A percentile compares a stretch with the other conserved stretches of the same genome.
Conservation (phyloP, 2,113 vertebrate species). For the Epinephelus moara region DNA sequence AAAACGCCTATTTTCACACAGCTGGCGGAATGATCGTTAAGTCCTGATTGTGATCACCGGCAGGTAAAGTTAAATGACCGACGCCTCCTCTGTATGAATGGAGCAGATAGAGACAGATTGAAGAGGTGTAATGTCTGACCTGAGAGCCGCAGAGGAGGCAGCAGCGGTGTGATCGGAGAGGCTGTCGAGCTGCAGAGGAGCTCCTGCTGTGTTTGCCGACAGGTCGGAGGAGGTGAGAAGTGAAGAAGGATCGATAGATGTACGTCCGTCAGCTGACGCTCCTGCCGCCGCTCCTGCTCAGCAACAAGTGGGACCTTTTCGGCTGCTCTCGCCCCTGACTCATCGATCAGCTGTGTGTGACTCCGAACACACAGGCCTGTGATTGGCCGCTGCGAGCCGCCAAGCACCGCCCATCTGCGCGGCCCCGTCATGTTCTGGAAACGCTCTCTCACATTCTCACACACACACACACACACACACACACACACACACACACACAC, state of each 20-base stretch:
- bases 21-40: neutral
- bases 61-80: neutral
- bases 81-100: neutral
- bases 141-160: neutral
- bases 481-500: neutral
- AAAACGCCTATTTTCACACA: too few relatives aligned
- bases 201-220: too few relatives aligned
- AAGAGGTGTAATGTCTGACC: neutral
- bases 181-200: neutral
- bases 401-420: slow-evolving; percentile 52
- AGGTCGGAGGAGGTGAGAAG: accelerated
- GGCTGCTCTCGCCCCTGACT: slow-evolving; percentile 49
- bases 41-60: neutral
- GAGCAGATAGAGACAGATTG: neutral
- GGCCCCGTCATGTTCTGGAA: slow-evolving; percentile 60
- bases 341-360: slow-evolving; percentile 74
- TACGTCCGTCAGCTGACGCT: slow-evolving; percentile 3
- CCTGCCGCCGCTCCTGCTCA: slow-evolving; percentile 48
- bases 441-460: neutral
- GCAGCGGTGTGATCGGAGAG: neutral
- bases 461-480: neutral
- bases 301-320: slow-evolving; percentile 76
- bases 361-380: neutral
- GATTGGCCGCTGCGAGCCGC: slow-evolving; percentile 46
- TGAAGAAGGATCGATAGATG: neutral